Conservation (phyloP, 2,797 vertebrate species). For the Gastrophryne carolinensis region DNA sequence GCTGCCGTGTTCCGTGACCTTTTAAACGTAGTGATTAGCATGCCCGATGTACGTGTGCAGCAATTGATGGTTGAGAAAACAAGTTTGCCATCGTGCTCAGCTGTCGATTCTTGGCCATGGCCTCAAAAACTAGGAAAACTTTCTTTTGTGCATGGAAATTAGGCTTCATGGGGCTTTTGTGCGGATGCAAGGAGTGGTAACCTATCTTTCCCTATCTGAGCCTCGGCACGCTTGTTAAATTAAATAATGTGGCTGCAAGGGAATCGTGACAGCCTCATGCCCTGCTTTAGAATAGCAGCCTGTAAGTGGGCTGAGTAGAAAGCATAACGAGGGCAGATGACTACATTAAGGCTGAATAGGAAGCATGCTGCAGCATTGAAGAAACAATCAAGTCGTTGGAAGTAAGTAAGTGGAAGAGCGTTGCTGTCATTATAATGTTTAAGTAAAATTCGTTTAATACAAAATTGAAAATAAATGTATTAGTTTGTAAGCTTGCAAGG, state of each 20-base stretch:
- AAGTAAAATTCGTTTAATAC: no score
- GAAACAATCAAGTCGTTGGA: no score
- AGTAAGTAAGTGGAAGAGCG: no score
- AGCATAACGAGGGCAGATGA: slow-evolving; percentile 17
- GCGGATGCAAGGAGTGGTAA: slow-evolving; percentile 49
- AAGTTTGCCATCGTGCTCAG: slow-evolving; percentile 45
- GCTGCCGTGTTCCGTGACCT: slow-evolving; percentile 49
- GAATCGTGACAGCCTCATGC: slow-evolving; percentile 32
- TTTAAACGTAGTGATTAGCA: slow-evolving; percentile 52
- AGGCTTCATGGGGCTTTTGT: slow-evolving; percentile 46
- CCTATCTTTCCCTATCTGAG: slow-evolving; percentile 50
- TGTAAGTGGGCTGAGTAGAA: slow-evolving; percentile 27
- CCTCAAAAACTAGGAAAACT: slow-evolving; percentile 42
- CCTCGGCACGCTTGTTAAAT: slow-evolving; percentile 36
- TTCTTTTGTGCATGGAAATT: slow-evolving; percentile 49
- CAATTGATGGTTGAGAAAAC: slow-evolving; percentile 47
- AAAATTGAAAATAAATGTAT: no score
- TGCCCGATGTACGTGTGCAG: slow-evolving; percentile 45
- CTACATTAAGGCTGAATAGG: background rate
- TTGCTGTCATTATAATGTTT: no score
- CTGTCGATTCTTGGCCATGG: slow-evolving; percentile 47
- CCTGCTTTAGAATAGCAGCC: slow-evolving; percentile 27
- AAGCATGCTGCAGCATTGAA: no score
- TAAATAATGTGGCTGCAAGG: slow-evolving; percentile 35
- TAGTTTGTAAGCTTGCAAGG: no score